Percentiles rank a stretch among this genome's conserved stretches.
These are phyloP conservation scores for Rosalia funebris DNA, from an alignment of 2,888 invertebrate genomes.

Conservation along the genomic window DNA sequence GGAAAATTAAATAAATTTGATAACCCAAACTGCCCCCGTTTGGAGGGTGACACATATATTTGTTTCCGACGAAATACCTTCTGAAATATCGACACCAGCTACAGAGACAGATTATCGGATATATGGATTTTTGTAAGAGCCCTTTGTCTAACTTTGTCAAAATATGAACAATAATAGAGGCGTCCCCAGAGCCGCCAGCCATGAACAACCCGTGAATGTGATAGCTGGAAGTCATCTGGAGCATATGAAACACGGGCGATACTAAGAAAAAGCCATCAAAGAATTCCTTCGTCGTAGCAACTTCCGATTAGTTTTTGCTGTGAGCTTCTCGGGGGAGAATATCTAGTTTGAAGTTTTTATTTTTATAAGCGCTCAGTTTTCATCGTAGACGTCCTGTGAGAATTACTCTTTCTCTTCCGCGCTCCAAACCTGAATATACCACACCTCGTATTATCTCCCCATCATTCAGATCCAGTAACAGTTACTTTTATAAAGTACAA, in stretches of 20 bases:
- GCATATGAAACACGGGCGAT: conserved; percentile 30
- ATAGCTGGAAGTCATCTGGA: conserved; percentile 34
- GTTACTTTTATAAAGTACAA: too few species aligned
- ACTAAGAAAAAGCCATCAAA: conserved; percentile 38
- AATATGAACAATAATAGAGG: conserved; percentile 22
- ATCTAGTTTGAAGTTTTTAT: conserved; percentile 39
- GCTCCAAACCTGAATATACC: conserved; percentile 25
- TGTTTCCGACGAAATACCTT: background rate
- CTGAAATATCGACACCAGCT: background rate
- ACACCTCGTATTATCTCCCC: conserved; percentile 20
- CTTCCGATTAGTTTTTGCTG: conserved; percentile 44
- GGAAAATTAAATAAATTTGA: background rate
- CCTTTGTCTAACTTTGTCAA: conserved; percentile 26
- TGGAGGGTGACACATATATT: background rate
- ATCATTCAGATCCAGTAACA: too few species aligned
- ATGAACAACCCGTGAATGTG: conserved; percentile 29
- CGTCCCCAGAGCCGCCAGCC: conserved; percentile 3
- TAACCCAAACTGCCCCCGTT: background rate
- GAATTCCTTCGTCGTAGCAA: conserved; percentile 39
- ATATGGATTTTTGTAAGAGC: conserved; percentile 12
- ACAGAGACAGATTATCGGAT: conserved; percentile 6
- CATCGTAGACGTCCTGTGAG: conserved; percentile 16
- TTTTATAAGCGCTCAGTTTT: conserved; percentile 35
- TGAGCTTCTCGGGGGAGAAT: conserved; percentile 35
- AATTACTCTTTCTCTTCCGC: conserved; percentile 9